Conservation (phyloP, 2,888 invertebrate species). For the Drosophila phalerata region DNA sequence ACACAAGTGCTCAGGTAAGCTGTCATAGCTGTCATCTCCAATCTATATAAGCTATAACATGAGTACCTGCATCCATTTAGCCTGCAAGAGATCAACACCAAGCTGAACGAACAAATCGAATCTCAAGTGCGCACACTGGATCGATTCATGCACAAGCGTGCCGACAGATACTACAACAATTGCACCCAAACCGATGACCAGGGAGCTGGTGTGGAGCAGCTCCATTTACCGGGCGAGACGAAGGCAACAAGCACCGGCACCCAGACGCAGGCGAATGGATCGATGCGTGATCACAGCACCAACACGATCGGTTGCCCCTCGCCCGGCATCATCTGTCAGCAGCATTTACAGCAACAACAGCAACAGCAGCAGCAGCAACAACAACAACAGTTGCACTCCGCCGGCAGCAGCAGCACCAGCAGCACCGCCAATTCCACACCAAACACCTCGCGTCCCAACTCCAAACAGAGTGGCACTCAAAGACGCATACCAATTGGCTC, state of each 20-base stretch:
- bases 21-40: no score
- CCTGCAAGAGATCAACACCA: constrained; percentile 86
- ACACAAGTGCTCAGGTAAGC: constrained; percentile 87
- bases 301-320: constrained; percentile 82
- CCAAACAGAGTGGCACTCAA: constrained; percentile 86
- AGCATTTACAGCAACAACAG: constrained; percentile 50
- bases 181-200: constrained; percentile 84
- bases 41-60: not conserved
- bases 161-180: constrained; percentile 83
- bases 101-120: constrained; percentile 87
- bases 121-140: constrained; percentile 84
- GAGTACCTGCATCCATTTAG: constrained; percentile 52
- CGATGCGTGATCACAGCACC: constrained; percentile 78
- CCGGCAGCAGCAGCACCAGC: constrained; percentile 83
- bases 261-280: constrained; percentile 43
- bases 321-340: constrained; percentile 62
- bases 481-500: constrained; percentile 72
- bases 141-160: constrained; percentile 81
- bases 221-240: not conserved
- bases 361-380: constrained; percentile 64
- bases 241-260: constrained; percentile 54
- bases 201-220: not conserved
- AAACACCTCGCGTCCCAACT: constrained; percentile 84
- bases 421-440: constrained; percentile 85
- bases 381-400: constrained; percentile 71